These are phyloP conservation scores for Catotricha subobsoleta DNA, from an alignment of 2,888 invertebrate species.

Conservation along the genomic window DNA sequence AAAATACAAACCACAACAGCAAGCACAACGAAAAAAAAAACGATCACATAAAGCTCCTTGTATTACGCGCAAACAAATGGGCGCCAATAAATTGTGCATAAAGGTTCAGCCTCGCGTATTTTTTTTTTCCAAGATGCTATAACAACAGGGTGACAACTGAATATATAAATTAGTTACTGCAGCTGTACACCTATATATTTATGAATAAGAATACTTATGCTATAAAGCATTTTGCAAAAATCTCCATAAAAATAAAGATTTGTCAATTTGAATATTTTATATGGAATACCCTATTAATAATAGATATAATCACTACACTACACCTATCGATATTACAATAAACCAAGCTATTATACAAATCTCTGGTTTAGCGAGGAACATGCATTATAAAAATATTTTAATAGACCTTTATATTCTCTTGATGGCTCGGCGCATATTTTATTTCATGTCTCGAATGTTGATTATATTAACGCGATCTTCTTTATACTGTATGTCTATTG, in stretches of 20 bases:
- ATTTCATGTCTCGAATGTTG: neutral
- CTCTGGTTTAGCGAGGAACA: neutral
- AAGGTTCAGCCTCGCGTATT: no score
- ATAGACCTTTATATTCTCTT: neutral
- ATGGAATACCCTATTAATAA: neutral
- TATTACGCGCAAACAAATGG: constrained; percentile 3
- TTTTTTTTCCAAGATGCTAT: no score
- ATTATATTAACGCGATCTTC: neutral
- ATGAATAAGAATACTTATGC: neutral
- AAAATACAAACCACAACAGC: no score
- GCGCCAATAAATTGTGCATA: constrained; percentile 4
- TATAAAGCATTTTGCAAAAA: no score
- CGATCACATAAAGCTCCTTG: constrained; percentile 1
- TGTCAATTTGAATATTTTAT: neutral
- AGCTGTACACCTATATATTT: neutral
- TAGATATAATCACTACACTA: neutral
- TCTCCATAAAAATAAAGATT: neutral
- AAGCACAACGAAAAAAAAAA: no score
- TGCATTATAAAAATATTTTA: neutral
- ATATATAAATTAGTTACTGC: no score
- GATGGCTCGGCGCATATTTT: no score
- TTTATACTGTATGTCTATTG: no score
- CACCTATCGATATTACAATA: no score
- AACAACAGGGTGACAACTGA: no score
- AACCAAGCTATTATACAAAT: no score